Evolutionary conservation across 2,113 vertebrate genomes (phyloP).

Genomic region (Pithys albifrons): DNA sequence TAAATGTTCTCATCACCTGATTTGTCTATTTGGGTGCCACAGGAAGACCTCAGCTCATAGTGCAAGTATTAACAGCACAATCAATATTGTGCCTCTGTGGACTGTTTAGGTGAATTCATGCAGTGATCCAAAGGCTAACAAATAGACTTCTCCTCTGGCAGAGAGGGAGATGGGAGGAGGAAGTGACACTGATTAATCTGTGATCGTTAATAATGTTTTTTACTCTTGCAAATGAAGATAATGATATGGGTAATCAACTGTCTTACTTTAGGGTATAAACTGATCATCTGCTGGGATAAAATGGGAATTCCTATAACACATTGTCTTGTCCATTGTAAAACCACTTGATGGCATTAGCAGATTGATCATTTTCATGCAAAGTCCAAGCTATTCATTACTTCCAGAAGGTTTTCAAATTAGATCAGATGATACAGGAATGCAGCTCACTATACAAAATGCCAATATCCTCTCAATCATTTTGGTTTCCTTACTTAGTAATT

Average conservation of each 20-base stretch:
- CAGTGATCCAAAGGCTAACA: neutral
- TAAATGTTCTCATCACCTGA: slow-evolving; percentile 15
- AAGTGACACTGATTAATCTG: slow-evolving; percentile 43
- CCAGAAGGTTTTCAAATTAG: slow-evolving; percentile 27
- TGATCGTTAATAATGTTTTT: slow-evolving; percentile 2
- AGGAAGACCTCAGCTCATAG: neutral
- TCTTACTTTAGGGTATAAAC: slow-evolving; percentile 15
- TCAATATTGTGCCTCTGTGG: neutral
- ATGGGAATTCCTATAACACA: slow-evolving; percentile 32
- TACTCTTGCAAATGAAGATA: slow-evolving; percentile 13
- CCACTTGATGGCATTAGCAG: slow-evolving; percentile 19
- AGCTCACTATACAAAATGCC: neutral
- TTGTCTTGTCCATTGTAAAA: slow-evolving; percentile 33
- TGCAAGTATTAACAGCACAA: neutral
- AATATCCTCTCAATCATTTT: slow-evolving; percentile 7
- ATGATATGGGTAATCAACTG: slow-evolving; percentile 24
- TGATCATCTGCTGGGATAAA: slow-evolving; percentile 29
- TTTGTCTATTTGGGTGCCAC: slow-evolving; percentile 12
- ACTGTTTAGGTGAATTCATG: neutral
- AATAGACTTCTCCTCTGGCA: neutral
- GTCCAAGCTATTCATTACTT: slow-evolving; percentile 10
- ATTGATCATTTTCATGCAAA: neutral
- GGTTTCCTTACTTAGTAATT: neutral
- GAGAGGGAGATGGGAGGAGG: neutral
- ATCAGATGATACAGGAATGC: neutral